These are phyloP conservation scores for Forbesichthys papilliferus DNA, from an alignment of 2,113 vertebrate species.

Conservation along the genomic window DNA sequence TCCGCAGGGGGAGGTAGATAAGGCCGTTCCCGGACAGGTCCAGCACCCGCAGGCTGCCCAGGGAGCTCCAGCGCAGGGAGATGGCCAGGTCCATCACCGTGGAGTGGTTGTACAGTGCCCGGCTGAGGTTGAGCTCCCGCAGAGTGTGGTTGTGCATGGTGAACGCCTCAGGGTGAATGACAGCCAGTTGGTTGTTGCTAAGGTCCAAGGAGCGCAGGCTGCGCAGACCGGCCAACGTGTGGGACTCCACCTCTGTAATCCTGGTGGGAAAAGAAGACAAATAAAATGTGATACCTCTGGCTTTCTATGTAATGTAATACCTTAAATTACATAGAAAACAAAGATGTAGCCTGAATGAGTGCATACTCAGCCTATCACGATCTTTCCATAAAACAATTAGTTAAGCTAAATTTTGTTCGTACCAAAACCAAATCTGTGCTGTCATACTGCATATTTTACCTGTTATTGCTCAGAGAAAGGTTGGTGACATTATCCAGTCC, in stretches of 20 bases:
- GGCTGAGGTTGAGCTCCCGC: conserved; percentile 80
- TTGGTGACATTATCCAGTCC: conserved; percentile 76
- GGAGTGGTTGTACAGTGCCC: conserved; percentile 75
- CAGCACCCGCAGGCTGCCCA: conserved; percentile 48
- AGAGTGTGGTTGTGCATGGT: conserved; percentile 63
- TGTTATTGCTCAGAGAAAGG: conserved; percentile 78
- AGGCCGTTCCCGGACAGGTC: conserved; percentile 72
- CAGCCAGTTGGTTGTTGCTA: conserved; percentile 75
- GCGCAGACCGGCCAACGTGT: conserved; percentile 66
- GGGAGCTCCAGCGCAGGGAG: conserved; percentile 57
- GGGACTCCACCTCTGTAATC: conserved; percentile 72
- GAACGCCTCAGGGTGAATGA: conserved; percentile 77
- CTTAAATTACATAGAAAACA: background rate
- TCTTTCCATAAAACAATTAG: background rate
- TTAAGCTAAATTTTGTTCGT: too few relatives aligned
- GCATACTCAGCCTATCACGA: background rate
- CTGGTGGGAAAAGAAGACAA: conserved; percentile 41
- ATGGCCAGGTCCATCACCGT: conserved; percentile 51
- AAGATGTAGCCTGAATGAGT: background rate
- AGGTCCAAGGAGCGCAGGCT: conserved; percentile 77
- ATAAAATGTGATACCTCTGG: background rate
- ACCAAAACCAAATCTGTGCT: too few relatives aligned
- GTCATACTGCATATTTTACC: conserved; percentile 46
- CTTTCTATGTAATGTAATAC: background rate
- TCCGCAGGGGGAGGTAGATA: conserved; percentile 53